Evolutionary conservation across 2,888 invertebrate species (phyloP), one percentile per base, ranked within the genome.

Genomic region (Cetonia aurata): DNA sequence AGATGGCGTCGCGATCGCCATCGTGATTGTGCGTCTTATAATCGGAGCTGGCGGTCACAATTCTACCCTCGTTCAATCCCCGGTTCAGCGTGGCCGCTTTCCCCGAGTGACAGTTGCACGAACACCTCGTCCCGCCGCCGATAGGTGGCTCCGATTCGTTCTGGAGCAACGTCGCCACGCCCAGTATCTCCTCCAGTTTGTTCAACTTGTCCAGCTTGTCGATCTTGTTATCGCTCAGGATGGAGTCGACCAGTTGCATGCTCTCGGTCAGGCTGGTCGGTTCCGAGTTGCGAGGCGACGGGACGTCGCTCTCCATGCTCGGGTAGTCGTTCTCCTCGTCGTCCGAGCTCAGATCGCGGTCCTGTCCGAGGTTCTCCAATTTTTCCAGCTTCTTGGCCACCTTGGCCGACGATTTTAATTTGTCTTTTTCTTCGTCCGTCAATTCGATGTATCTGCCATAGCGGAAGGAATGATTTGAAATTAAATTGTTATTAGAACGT

Each of bases 311-410:
- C 79, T 94, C 94, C 80, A 94, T 86, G 79, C 94, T 94, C 52
- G 92, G 90, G 87, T 93, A 93, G 77, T 93, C 94, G 80, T 92
- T 80, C 66, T 91, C 90, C 8, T 91, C 90, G 19, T 90, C 89
- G 66, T 93, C 93, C 1, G 91, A 92, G 77, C 88, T 88, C 76
- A 89, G 90, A 75, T 83, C 88, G 83, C 88, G 88, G 72, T 92
- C 93, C 79, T 93, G 93, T 13, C 91, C 90, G 75, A 92, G 88
- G 75, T 90, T 92, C 84, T 96, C 95, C 74, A 96, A 87, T 85
- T 96, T 95, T 81, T 96, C 96, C 72, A 96, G 85, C 82, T 96
- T 96, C 80, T 93, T 94, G 0, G 96, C 96, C 72, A 96, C 96
- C 86, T 96, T 96, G 80, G 95, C 93, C 65, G 93, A 94, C 44